A percentile compares a stretch with the other conserved stretches of the same genome.
These are phyloP conservation scores for Aphaenogaster ashmeadi DNA, from an alignment of 1,140 invertebrate genomes.

Conservation along the genomic window DNA sequence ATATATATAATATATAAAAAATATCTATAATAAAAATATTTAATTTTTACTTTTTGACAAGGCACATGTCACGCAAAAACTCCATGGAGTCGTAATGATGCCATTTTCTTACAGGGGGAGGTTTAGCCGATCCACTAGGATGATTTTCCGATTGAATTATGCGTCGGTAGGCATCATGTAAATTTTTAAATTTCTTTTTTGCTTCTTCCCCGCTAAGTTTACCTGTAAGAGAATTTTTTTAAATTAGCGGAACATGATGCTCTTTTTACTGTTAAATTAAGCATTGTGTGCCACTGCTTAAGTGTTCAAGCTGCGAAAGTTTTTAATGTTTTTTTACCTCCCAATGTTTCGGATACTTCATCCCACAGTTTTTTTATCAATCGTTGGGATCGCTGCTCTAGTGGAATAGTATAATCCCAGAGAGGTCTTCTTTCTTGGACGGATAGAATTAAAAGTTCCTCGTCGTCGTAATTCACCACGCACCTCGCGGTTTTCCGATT, in stretches of 20 bases:
- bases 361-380: not conserved
- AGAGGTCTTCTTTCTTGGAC: not conserved
- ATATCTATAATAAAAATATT: not conserved
- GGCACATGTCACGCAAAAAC: not conserved
- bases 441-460: not conserved
- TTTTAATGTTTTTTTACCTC: constrained; percentile 7
- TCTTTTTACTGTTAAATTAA: too few species aligned
- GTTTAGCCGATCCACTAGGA: constrained; percentile 2
- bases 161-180: not conserved
- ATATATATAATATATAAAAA: not conserved
- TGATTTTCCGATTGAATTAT: not conserved
- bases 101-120: not conserved
- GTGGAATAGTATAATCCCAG: constrained; percentile 6
- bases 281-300: not conserved
- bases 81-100: not conserved
- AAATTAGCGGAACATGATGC: not conserved
- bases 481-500: not conserved
- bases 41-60: constrained; percentile 15
- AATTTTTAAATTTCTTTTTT: constrained; percentile 39
- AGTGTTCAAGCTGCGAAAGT: not conserved
- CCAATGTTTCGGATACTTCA: not conserved
- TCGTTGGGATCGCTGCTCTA: not conserved
- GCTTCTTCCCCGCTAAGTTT: constrained; percentile 19
- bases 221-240: not conserved
- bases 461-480: not conserved